phyloP scores from a whole-genome alignment of 2,797 vertebrate genomes.

The Arremon aurantiirostris region DNA sequence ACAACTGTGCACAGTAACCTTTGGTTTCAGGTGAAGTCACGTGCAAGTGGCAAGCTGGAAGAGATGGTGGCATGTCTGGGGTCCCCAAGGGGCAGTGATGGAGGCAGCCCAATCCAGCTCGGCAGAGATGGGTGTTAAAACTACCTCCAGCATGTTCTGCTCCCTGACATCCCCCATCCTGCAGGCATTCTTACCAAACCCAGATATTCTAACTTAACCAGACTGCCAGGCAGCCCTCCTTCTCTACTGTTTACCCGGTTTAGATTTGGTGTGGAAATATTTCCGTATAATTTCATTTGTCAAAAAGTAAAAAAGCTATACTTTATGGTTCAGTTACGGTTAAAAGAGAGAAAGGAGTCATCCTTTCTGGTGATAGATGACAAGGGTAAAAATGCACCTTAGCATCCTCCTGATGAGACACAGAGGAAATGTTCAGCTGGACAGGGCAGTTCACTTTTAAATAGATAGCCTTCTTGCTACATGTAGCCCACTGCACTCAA shows the following conservation, averaged over 20 bases:
- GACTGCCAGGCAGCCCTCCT: neutral
- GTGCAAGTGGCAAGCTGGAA: neutral
- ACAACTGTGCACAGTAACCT: rapidly evolving
- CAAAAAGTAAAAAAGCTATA: neutral
- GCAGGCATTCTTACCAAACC: neutral
- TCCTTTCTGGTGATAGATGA: neutral
- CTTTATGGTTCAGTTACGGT: neutral
- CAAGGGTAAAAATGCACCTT: neutral
- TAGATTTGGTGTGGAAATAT: neutral
- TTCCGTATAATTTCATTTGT: neutral
- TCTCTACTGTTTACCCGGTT: neutral
- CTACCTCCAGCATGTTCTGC: neutral
- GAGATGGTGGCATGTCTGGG: neutral
- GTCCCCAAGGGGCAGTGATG: neutral
- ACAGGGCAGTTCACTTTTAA: neutral
- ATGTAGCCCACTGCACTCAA: neutral
- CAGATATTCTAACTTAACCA: neutral
- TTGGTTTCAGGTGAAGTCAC: rapidly evolving
- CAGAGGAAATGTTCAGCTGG: neutral
- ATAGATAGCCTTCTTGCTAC: neutral
- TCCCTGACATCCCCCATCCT: neutral
- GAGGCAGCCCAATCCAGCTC: neutral
- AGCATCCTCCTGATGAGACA: neutral
- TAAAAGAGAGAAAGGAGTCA: neutral
- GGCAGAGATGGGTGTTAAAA: neutral